Conservation (phyloP, 2,797 vertebrate species). For the Bradypodion ventrale region DNA sequence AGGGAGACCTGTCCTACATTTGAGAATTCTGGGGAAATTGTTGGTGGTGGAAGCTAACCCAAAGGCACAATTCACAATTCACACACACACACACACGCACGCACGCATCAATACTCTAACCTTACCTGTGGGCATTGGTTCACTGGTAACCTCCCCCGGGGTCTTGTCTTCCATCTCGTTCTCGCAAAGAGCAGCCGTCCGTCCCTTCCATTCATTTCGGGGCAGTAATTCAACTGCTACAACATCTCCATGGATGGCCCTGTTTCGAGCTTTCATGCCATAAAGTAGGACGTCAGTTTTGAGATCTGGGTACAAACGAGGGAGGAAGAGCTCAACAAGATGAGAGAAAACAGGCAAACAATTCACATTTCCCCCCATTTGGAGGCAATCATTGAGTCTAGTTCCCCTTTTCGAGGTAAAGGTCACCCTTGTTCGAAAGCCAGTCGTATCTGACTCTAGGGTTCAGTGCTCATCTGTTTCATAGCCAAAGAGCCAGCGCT, state of each 20-base stretch:
- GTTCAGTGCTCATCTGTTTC: too few relatives aligned
- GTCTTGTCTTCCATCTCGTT: constrained; percentile 82
- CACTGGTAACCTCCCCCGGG: constrained; percentile 76
- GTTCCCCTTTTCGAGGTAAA: too few relatives aligned
- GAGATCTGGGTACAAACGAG: constrained; percentile 75
- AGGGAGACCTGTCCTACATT: neutral
- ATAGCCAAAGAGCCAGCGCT: too few relatives aligned
- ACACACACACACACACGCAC: too few relatives aligned
- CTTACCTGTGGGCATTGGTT: constrained; percentile 90
- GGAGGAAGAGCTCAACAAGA: neutral
- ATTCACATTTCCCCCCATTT: too few relatives aligned
- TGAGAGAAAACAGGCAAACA: too few relatives aligned
- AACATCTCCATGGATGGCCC: constrained; percentile 87
- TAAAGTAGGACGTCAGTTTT: constrained; percentile 84
- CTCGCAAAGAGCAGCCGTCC: constrained; percentile 82
- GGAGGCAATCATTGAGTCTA: neutral
- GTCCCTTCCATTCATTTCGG: constrained; percentile 87
- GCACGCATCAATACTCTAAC: too few relatives aligned
- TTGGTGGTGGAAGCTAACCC: too few relatives aligned
- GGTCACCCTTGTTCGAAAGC: too few relatives aligned
- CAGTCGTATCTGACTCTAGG: too few relatives aligned
- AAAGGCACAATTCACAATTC: too few relatives aligned
- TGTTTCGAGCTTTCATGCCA: constrained; percentile 86
- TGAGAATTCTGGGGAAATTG: neutral
- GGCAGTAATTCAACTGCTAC: constrained; percentile 89